A percentile compares a stretch with the other conserved stretches of the same genome.
Evolutionary conservation across 2,888 invertebrate species (phyloP).

Genomic region (Mellilla xanthometata): DNA sequence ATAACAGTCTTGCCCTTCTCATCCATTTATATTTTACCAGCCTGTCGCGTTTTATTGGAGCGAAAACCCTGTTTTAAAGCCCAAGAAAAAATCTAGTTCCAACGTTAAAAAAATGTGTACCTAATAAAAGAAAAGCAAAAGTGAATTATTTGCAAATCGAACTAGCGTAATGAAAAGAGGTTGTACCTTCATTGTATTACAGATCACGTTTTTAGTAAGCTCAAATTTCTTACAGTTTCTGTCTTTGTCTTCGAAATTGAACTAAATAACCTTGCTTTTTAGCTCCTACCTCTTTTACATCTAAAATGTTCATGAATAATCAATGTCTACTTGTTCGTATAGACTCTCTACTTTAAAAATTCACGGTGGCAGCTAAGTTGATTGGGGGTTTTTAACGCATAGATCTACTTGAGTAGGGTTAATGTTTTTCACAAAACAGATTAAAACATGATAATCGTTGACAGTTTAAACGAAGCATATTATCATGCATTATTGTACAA

Average conservation of each 20-base stretch:
- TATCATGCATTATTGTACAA: too few species aligned
- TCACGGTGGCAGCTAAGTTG: slow-evolving; percentile 37
- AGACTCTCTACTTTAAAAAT: slow-evolving; percentile 37
- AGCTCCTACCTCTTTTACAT: slow-evolving; percentile 37
- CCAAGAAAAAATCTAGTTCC: too few species aligned
- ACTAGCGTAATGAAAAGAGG: slow-evolving; percentile 48
- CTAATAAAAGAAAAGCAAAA: too few species aligned
- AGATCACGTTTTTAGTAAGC: slow-evolving; percentile 42
- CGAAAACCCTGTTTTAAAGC: slow-evolving; percentile 6
- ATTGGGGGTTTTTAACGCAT: slow-evolving; percentile 38
- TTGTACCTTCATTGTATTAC: slow-evolving; percentile 31
- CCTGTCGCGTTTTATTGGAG: not conserved
- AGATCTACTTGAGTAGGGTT: slow-evolving; percentile 16
- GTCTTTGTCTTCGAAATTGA: slow-evolving; percentile 20
- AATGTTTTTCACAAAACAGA: too few species aligned
- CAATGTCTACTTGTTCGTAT: slow-evolving; percentile 38
- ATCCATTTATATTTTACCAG: not conserved
- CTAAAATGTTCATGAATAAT: slow-evolving; percentile 51
- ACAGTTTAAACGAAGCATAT: too few species aligned
- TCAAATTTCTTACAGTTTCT: slow-evolving; percentile 27
- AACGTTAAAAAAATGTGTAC: too few species aligned
- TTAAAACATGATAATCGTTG: too few species aligned
- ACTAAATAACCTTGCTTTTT: slow-evolving; percentile 28
- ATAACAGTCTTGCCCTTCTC: slow-evolving; percentile 4
- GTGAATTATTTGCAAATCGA: slow-evolving; percentile 21